Percentiles rank a stretch among this genome's conserved stretches.
Conservation (phyloP, 2,888 invertebrate genomes). For the Sinelater perroti region DNA sequence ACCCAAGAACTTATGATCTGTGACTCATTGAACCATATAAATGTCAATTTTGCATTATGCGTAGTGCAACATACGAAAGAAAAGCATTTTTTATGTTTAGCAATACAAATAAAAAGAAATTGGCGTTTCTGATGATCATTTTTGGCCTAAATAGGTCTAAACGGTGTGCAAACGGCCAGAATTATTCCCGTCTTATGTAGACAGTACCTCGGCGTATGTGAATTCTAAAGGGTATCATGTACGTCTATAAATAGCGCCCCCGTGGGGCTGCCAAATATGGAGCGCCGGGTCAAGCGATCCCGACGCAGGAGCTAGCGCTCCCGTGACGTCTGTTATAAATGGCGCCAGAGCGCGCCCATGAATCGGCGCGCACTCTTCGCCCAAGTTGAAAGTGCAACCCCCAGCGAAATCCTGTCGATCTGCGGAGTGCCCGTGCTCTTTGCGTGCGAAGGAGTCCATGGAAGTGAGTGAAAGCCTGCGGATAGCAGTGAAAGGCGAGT, state of each 20-base stretch:
- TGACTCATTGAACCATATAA: too few relatives aligned
- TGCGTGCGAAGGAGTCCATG: not conserved
- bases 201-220: slow-evolving; percentile 18
- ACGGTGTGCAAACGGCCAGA: not conserved
- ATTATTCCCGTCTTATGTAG: slow-evolving; percentile 21
- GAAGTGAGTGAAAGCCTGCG: too few relatives aligned
- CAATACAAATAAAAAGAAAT: too few relatives aligned
- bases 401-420: not conserved
- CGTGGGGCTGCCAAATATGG: slow-evolving; percentile 49
- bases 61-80: too few relatives aligned
- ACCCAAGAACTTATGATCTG: too few relatives aligned
- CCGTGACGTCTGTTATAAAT: slow-evolving; percentile 38
- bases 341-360: slow-evolving; percentile 8
- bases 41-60: too few relatives aligned
- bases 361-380: slow-evolving; percentile 11
- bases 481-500: too few relatives aligned
- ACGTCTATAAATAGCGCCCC: slow-evolving; percentile 30
- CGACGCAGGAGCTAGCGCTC: slow-evolving; percentile 28
- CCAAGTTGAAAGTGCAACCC: not conserved
- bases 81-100: too few relatives aligned
- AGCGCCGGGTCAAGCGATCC: slow-evolving; percentile 33
- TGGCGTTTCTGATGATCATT: not conserved
- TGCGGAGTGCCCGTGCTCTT: not conserved
- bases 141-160: too few relatives aligned
- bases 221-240: slow-evolving; percentile 13